A percentile compares a stretch with the other conserved stretches of the same genome.
phyloP scores from a whole-genome alignment of 30 jellyfish, hydroid and myxozoan genomes.

The Aurelia coerulea region DNA sequence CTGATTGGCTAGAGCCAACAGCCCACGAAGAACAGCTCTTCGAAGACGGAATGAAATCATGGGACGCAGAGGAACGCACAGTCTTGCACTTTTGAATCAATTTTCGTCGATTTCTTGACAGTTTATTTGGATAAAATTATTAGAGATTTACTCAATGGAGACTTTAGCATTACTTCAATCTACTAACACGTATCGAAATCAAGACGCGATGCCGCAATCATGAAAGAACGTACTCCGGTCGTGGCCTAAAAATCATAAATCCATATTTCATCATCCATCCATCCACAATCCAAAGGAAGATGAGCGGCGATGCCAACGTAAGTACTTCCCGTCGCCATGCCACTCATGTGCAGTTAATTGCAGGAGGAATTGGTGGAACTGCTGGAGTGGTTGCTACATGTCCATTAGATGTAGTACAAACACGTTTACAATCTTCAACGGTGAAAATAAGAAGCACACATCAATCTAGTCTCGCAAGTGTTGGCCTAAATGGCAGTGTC shows the following conservation, averaged over 20 bases:
- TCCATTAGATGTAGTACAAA: constrained; percentile 98
- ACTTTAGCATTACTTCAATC: no score
- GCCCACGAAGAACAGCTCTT: constrained; percentile 14
- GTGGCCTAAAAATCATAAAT: no score
- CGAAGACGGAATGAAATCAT: constrained; percentile 1
- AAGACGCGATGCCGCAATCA: no score
- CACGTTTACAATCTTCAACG: constrained; percentile 92
- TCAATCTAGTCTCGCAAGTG: constrained; percentile 51
- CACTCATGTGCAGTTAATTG: constrained; percentile 78
- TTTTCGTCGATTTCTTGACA: no score
- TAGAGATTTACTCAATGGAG: no score
- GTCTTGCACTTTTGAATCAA: no score
- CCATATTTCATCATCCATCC: constrained; percentile 28
- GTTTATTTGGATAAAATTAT: no score
- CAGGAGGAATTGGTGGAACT: constrained; percentile 99
- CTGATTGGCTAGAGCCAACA: constrained; percentile 36
- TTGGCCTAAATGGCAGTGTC: constrained; percentile 54
- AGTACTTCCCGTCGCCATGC: constrained; percentile 52
- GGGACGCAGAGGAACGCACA: not conserved
- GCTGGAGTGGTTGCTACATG: constrained; percentile 98
- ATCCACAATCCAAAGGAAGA: constrained; percentile 7
- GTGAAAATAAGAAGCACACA: constrained; percentile 64
- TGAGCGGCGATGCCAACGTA: constrained; percentile 38
- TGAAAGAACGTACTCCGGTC: no score
- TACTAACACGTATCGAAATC: no score